Base-by-base conservation (phyloP, 2,797 vertebrate species). In the Falco berigora region DNA sequence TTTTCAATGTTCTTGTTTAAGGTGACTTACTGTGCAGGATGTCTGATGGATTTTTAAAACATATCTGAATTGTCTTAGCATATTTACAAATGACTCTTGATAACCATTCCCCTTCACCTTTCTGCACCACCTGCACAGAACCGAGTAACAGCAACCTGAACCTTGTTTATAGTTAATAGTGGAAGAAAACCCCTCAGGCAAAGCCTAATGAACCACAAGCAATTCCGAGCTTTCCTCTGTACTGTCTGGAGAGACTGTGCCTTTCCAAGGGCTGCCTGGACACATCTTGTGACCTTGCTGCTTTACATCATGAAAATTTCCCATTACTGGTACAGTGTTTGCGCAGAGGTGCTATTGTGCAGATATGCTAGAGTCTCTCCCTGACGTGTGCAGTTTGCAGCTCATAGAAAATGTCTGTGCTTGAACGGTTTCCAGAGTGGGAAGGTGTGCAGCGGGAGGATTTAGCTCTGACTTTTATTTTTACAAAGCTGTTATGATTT, bases 131-230 rank as follows among this genome's bases (percentile, higher is more conserved):
- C 74, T 73, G 87, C 95, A 92, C 16, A 6, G 76, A 97, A 86
- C 71, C 12, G 50, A 91, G 96, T 93, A 96, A 96, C 92, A 74
- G 91, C 90, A 96, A 90, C 96, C 96, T 95, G 96, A 96, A 83
- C 96, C 97, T 97, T 92, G 94, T 97, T 97, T 97, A 94, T 97
- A 97, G 96, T 96, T 97, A 97, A 98, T 96, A 97, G 96, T 49
- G 82, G 97, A 96, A 97, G 94, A 92, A 97, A 97, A 96, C 67
- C 96, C 97, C 96, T 95, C 93, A 95, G 97, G 98, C 98, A 96
- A 97, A 97, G 95, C 97, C 97, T 98, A 97, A 98, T 96, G 97
- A 98, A 97, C 94, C 97, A 96, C 86, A 89, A 98, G 96, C 97
- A 88, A 96, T 97, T 97, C 96, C 75, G 95, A 97, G 96, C 96